Evolutionary conservation across 1,140 invertebrate genomes (phyloP).

Genomic region (Apis florea): DNA sequence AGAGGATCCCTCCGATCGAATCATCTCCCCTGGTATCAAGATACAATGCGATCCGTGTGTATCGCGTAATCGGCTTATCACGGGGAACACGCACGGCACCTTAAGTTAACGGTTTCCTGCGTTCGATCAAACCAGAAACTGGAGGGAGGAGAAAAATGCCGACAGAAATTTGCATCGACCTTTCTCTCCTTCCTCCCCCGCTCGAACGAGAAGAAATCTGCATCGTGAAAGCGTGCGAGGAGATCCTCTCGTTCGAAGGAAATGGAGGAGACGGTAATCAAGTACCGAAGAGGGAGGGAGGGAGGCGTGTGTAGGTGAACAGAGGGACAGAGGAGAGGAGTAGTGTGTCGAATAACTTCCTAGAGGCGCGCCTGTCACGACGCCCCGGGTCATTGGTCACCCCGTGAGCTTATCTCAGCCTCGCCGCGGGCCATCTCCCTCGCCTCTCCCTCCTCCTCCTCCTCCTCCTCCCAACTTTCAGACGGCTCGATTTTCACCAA

Average conservation of each 20-base stretch:
- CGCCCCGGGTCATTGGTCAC: constrained; percentile 74
- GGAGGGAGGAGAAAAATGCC: constrained; percentile 17
- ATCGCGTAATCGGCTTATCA: constrained; percentile 54
- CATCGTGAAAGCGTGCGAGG: constrained; percentile 31
- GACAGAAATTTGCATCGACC: constrained; percentile 41
- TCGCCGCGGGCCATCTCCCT: constrained; percentile 55
- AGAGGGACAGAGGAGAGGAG: constrained; percentile 50
- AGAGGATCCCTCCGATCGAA: background rate
- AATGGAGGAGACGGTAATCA: background rate
- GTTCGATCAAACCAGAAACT: constrained; percentile 41
- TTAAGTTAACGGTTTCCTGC: constrained; percentile 48
- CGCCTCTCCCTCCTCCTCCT: constrained; percentile 6
- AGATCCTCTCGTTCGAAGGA: background rate
- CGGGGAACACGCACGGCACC: constrained; percentile 42
- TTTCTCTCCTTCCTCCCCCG: background rate
- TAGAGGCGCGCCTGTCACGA: constrained; percentile 78
- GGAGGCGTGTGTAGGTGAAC: constrained; percentile 39
- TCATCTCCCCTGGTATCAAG: constrained; percentile 14
- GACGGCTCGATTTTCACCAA: constrained; percentile 42
- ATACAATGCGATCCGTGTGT: constrained; percentile 47
- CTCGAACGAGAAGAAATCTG: constrained; percentile 4
- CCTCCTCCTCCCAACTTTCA: background rate
- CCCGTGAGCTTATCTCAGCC: constrained; percentile 68
- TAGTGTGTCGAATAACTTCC: constrained; percentile 73
- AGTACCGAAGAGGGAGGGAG: constrained; percentile 24